Percentiles rank a stretch among this genome's conserved stretches.
phyloP scores from a whole-genome alignment of 1,140 invertebrate species.

The Chelonus insularis region DNA sequence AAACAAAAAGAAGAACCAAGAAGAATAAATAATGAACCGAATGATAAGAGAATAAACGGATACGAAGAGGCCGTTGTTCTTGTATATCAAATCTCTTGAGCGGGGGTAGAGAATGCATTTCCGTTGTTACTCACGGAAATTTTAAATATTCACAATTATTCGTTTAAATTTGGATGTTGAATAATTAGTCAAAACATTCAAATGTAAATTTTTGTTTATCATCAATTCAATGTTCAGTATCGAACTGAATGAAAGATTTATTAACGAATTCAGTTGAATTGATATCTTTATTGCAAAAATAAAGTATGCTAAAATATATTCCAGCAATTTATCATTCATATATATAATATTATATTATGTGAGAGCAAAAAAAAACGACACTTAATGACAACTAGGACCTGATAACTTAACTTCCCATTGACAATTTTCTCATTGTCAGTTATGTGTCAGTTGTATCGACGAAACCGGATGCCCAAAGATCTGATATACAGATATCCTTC shows the following conservation, averaged over 20 bases:
- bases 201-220: no score
- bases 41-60: constrained; percentile 31
- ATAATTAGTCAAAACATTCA: no score
- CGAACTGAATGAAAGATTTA: no score
- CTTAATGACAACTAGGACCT: neutral
- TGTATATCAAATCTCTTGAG: constrained; percentile 23
- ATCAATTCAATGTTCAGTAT: no score
- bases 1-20: constrained; percentile 1
- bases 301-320: no score
- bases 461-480: constrained; percentile 28
- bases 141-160: neutral
- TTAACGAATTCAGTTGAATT: no score
- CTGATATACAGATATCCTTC: constrained; percentile 22
- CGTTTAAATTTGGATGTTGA: no score
- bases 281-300: no score
- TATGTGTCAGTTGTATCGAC: constrained; percentile 16
- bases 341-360: no score
- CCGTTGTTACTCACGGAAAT: constrained; percentile 22
- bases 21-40: constrained; percentile 1
- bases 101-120: constrained; percentile 32
- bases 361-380: constrained; percentile 14
- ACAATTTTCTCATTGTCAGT: constrained; percentile 22
- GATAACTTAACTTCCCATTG: constrained; percentile 32
- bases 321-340: no score
- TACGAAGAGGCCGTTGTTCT: constrained; percentile 29